phyloP scores from a whole-genome alignment of 2,113 vertebrate species.

The Megaceryle maxima region DNA sequence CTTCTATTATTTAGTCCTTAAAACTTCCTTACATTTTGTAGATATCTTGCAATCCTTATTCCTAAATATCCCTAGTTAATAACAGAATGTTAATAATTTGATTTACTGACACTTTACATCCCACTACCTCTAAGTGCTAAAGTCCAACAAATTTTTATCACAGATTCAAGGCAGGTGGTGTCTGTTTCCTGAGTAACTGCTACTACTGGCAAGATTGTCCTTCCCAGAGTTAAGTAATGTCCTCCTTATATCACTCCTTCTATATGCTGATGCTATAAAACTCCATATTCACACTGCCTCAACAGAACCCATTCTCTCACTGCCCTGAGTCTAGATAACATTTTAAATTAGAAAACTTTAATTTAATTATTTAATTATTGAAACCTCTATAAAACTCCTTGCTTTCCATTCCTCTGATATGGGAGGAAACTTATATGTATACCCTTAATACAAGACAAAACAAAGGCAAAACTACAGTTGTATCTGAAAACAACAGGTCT shows the following conservation, averaged over 20 bases:
- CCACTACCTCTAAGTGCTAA: not conserved
- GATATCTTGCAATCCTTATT: not conserved
- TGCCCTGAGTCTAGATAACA: not conserved
- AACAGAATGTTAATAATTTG: not conserved
- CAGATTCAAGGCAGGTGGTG: conserved; percentile 14
- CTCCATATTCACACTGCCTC: not conserved
- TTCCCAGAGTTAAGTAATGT: conserved; percentile 43
- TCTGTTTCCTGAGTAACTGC: conserved; percentile 51
- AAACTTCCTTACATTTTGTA: not conserved
- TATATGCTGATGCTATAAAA: not conserved
- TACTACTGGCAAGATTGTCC: conserved; percentile 49
- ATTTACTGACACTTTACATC: not conserved
- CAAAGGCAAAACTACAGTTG: not conserved
- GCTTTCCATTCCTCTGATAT: not conserved
- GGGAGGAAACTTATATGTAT: not conserved
- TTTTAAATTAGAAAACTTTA: conserved; percentile 43
- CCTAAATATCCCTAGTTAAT: not conserved
- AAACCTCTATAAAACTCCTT: not conserved
- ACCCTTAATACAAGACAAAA: not conserved
- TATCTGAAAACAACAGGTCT: not conserved
- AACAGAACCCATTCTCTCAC: not conserved
- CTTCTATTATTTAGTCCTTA: not conserved
- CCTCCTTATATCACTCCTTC: conserved; percentile 41
- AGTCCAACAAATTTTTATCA: not conserved
- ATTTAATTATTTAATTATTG: conserved; percentile 30